Percentiles rank a stretch among this genome's conserved stretches.
These are phyloP conservation scores for Elachura formosa DNA, from an alignment of 2,113 vertebrate species.

Conservation along the genomic window DNA sequence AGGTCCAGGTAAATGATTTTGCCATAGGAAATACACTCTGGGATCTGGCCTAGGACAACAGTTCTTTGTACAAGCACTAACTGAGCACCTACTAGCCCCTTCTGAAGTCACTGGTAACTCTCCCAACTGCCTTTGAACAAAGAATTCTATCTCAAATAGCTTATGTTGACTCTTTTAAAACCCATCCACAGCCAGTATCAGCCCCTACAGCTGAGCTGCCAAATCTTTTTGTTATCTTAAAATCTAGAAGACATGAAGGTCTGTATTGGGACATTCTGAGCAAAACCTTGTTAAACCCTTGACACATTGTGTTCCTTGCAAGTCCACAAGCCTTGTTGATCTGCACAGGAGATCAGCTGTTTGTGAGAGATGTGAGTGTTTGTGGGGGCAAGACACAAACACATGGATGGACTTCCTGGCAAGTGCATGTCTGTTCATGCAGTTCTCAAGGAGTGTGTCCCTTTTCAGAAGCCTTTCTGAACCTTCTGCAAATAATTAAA, in stretches of 20 bases:
- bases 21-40: neutral
- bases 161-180: neutral
- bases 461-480: neutral
- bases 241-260: neutral
- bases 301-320: neutral
- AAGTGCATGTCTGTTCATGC: fast-evolving
- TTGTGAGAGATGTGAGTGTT: neutral
- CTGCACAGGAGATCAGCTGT: neutral
- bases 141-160: neutral
- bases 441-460: neutral
- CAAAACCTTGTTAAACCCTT: neutral
- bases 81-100: neutral
- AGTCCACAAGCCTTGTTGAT: neutral
- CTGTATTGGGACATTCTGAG: neutral
- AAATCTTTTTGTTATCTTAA: neutral
- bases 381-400: neutral
- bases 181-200: neutral
- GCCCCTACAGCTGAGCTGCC: neutral
- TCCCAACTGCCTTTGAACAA: neutral
- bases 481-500: constrained; percentile 10
- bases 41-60: neutral
- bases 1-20: neutral
- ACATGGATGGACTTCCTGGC: neutral
- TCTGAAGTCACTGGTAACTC: neutral
- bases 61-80: neutral